A percentile compares a stretch with the other conserved stretches of the same genome.
phyloP scores from a whole-genome alignment of 2,797 vertebrate species.

The Diplodus sargus region DNA sequence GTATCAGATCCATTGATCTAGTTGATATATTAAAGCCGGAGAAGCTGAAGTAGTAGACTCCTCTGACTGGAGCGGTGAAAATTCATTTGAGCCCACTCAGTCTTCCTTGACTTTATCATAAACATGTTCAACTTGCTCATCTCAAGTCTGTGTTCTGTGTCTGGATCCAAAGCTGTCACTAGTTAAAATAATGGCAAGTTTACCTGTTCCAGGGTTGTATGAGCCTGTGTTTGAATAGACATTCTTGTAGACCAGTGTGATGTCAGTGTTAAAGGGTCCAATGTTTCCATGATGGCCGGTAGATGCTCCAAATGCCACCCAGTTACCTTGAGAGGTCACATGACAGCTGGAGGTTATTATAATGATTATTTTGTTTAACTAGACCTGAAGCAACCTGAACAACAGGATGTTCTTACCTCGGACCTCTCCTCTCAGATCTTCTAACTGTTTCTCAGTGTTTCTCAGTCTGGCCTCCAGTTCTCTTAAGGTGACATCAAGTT shows the following conservation, averaged over 20 bases:
- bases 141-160: too few relatives aligned
- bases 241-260: slow-evolving; percentile 44
- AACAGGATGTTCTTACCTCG: slow-evolving; percentile 27
- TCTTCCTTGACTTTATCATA: too few relatives aligned
- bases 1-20: not conserved
- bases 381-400: too few relatives aligned
- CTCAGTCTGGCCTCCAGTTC: slow-evolving; percentile 22
- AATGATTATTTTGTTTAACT: too few relatives aligned
- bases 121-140: too few relatives aligned
- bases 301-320: slow-evolving; percentile 55
- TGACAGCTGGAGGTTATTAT: not conserved
- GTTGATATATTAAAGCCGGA: not conserved
- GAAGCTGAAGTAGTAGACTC: too few relatives aligned
- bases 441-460: slow-evolving; percentile 35
- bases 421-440: slow-evolving; percentile 14
- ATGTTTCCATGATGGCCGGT: fast-evolving
- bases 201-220: slow-evolving; percentile 53
- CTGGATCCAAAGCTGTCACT: too few relatives aligned
- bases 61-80: too few relatives aligned
- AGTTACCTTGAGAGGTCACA: not conserved
- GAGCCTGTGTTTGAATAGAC: slow-evolving; percentile 53
- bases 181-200: too few relatives aligned
- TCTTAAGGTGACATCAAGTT: not conserved
- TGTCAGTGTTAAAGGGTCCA: slow-evolving; percentile 23
- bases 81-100: too few relatives aligned